Percentiles rank a stretch among this genome's conserved stretches.
phyloP scores from a whole-genome alignment of 1,140 invertebrate genomes.

The Eriosoma lanigerum region DNA sequence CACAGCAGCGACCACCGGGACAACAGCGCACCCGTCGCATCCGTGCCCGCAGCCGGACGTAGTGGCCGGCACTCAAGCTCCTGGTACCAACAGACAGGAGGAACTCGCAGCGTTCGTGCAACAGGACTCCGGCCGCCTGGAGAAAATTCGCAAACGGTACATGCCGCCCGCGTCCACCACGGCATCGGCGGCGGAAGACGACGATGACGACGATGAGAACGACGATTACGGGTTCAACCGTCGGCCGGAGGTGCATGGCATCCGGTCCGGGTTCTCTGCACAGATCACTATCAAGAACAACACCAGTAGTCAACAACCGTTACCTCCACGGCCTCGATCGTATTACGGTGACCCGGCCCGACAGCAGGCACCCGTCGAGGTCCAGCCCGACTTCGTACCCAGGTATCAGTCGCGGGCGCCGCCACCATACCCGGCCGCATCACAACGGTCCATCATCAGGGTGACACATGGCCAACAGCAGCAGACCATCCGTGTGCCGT shows the following conservation, averaged over 20 bases:
- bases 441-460: constrained; percentile 54
- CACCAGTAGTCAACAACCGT: constrained; percentile 59
- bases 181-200: constrained; percentile 55
- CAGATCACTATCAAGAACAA: constrained; percentile 77
- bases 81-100: constrained; percentile 63
- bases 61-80: constrained; percentile 69
- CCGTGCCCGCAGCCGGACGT: constrained; percentile 65
- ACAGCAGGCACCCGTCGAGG: constrained; percentile 59
- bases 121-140: constrained; percentile 76
- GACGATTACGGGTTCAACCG: constrained; percentile 87
- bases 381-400: constrained; percentile 53
- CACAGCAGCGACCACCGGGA: neutral
- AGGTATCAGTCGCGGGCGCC: constrained; percentile 14
- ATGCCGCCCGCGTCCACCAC: constrained; percentile 7
- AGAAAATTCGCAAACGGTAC: constrained; percentile 76
- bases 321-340: constrained; percentile 63
- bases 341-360: constrained; percentile 56
- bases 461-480: constrained; percentile 56
- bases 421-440: constrained; percentile 53
- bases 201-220: constrained; percentile 75
- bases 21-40: constrained; percentile 3
- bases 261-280: constrained; percentile 74
- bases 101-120: constrained; percentile 81
- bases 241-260: constrained; percentile 79
- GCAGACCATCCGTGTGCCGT: constrained; percentile 57